Evolutionary conservation across 92 coral and sea anemone genomes (phyloP), one percentile per base, ranked within the genome.

Genomic region (Plumapathes pennacea): DNA sequence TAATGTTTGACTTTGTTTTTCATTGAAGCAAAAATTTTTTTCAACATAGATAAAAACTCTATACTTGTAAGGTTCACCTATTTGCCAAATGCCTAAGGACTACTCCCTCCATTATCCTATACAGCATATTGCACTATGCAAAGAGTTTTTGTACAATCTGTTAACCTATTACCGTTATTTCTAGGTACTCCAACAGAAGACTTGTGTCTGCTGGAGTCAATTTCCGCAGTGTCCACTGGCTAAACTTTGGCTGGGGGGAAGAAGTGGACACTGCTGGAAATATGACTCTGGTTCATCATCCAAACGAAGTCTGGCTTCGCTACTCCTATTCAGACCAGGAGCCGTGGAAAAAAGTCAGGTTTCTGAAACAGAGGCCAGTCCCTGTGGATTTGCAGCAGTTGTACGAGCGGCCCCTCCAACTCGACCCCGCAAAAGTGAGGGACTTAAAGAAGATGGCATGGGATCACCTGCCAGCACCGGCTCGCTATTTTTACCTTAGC

Each of bases 221-320:
- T n/a, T n/a, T n/a, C n/a, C n/a, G n/a, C n/a, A n/a, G 50, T 32
- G 71, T 49, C 12, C 71, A 63, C 33, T 63, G 71, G 71, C 11
- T 63, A n/a, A 63, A 63, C 20, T 49, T 63, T 64, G 62, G 62
- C 21, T 66, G 73, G 53, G 52, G 62, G 4, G 73, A 66, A 53
- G 73, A 66, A 27, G 1, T 34, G 1, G 40, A 66, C 33, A 49
- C 62, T 0, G 62, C 22, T 1, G 42, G 30, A 2, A 25, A 25
- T 38, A 38, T 50, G 19, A 38, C 17, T 8, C 49, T 49, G 13
- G 39, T 22, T 24, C 52, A 65, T 42, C 72, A 65, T 17, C 62
- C 72, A 21, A 56, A 51, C 2, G 52, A 51, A 19, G 52, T 65
- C 11, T 65, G 72, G 70, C 34, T 52, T 25, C 41, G 62, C 24